Evolutionary conservation across 2,888 invertebrate species (phyloP).

Genomic region (Tetramorium bicarinatum): DNA sequence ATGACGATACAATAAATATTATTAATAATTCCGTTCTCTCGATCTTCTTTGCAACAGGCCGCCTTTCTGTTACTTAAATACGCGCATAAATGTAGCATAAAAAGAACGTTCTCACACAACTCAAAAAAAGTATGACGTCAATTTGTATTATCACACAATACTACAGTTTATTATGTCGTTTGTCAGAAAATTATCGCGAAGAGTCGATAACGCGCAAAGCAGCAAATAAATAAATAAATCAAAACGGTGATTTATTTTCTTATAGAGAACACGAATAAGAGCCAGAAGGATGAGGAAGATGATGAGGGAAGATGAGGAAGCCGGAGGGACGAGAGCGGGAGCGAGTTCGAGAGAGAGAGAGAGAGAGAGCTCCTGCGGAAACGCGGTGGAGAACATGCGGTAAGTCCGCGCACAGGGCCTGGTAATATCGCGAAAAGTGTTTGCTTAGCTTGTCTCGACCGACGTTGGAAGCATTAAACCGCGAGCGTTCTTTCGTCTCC

Average conservation of each 20-base stretch:
- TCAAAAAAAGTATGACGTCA: not conserved
- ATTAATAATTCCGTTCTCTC: not conserved
- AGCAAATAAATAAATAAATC: constrained; percentile 64
- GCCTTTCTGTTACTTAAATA: not conserved
- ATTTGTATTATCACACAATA: not conserved
- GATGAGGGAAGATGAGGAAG: constrained; percentile 24
- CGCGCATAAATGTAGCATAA: not conserved
- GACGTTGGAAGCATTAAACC: constrained; percentile 81
- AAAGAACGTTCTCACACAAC: not conserved
- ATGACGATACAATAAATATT: constrained; percentile 11
- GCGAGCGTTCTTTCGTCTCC: constrained; percentile 78
- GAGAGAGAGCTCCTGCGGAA: constrained; percentile 47
- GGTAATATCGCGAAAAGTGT: constrained; percentile 86
- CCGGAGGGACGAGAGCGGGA: constrained; percentile 20
- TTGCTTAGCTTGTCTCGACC: constrained; percentile 85
- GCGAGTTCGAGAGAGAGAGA: not conserved
- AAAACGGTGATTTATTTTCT: constrained; percentile 69
- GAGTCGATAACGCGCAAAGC: constrained; percentile 52
- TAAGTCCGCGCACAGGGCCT: constrained; percentile 74
- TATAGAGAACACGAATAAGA: constrained; percentile 48
- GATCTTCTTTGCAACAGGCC: not conserved
- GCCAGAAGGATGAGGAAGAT: not conserved
- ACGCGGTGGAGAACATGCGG: constrained; percentile 68
- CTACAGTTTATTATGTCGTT: not conserved
- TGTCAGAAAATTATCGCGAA: not conserved